Evolutionary conservation across 2,113 vertebrate species (phyloP), one percentile per base, ranked within the genome.

Genomic region (Mionectes macconnelli): DNA sequence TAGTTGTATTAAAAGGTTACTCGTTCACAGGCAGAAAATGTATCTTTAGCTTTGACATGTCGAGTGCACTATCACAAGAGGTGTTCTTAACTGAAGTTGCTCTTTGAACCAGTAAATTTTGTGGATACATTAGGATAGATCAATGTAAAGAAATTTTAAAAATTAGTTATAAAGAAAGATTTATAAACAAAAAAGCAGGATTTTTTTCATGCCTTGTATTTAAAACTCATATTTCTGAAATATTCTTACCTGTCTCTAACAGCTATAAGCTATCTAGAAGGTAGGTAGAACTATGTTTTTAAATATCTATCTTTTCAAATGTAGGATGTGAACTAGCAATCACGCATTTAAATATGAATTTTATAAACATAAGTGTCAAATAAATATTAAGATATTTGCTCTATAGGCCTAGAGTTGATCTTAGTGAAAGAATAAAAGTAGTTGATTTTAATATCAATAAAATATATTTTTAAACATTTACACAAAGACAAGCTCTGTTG

Each of bases 1-100:
- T 60, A 15, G 55, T 80, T 93, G 72, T 94, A 90, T 57, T 94
- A 87, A 96, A 97, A 95, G 83, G 80, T 89, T 94, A 72, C 47
- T 82, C 3, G 1, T 89, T 93, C 63, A 64, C 16, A 67, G 28
- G 55, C 28, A 72, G 59, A 93, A 95, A 90, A 81, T 11, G 1
- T 53, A 35, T 78, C 88, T 87, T 72, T 47, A 37, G 39, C 50
- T 80, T 50, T 92, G 60, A 57, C 40, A 47, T 60, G 44, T 28
- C 1, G 0, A n/a, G 23, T 78, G 28, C 35, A 23, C 49, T 94
- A 62, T 59, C 82, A 85, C 28, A 63, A 53, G 59, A 60, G 3
- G 10, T 89, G 33, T 56, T 93, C 37, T 31, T 70, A 44, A 57
- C 14, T 40, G 20, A 27, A 72, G 21, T 21, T 79, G 9, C 33